Evolutionary conservation across 1,140 invertebrate genomes (phyloP).

Genomic region (Conus ventricosus): DNA sequence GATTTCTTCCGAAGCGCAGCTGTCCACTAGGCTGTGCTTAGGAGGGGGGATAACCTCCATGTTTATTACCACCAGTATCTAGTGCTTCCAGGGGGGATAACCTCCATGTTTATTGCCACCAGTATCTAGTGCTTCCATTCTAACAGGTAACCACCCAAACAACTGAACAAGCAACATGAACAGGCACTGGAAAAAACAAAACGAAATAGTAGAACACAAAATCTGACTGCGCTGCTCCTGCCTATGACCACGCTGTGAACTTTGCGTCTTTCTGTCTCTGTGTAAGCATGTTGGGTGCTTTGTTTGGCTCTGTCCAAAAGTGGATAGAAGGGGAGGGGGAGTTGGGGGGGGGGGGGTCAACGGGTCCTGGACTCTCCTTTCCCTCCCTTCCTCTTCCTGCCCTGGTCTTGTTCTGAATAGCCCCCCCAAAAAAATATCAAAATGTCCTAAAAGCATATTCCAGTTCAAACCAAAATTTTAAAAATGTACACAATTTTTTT

Average conservation of each 20-base stretch:
- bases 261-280: neutral
- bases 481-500: too few relatives aligned
- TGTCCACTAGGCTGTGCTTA: too few relatives aligned
- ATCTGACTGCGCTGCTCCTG: neutral
- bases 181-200: neutral
- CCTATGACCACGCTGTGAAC: neutral
- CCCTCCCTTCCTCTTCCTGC: neutral
- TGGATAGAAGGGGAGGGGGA: too few relatives aligned
- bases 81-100: too few relatives aligned
- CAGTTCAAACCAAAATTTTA: neutral
- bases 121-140: too few relatives aligned
- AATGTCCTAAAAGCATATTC: neutral
- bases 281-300: neutral
- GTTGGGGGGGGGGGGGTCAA: too few relatives aligned
- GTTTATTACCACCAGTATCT: too few relatives aligned
- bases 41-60: too few relatives aligned
- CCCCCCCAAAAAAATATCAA: neutral
- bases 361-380: neutral
- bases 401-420: neutral
- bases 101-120: too few relatives aligned
- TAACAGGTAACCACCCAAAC: too few relatives aligned
- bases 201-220: neutral
- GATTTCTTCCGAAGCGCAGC: too few relatives aligned
- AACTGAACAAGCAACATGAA: too few relatives aligned
- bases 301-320: neutral